Base-by-base conservation (phyloP, 2,888 invertebrate genomes). In the Euzophera pinguis region DNA sequence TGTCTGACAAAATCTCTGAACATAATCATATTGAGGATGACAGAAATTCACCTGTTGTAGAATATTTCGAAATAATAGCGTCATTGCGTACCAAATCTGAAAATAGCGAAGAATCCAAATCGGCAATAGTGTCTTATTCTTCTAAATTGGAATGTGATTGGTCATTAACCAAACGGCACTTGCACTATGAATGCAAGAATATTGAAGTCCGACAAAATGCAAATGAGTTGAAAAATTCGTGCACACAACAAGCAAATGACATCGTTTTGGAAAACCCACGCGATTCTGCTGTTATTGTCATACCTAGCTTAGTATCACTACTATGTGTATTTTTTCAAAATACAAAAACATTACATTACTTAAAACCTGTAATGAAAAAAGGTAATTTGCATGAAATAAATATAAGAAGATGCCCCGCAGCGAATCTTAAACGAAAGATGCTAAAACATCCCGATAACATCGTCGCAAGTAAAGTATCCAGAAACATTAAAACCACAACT, bases 41-140 rank as follows among this genome's bases (percentile, higher is more conserved):
- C 35, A 67, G 61, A 53, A 73, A 57, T 56, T 82, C 82, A 10
- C 82, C 83, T 9, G 79, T 81, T 1, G 78, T 81, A 61, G 71
- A 73, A 53, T 63, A 67, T 22, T 75, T 65, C 57, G 77, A 81
- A 29, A 55, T 62, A 3, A 68, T 82, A 50, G 70, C 60, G 17
- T 54, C 61, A 37, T 48, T 69, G 9, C 39, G 60, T 12, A 53
- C 52, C 54, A 38, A 41, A 22, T 14, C 51, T 10, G 41, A 5
- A 14, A 37, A 43, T 27, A 10, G 45, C 17, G 8, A 29, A 34
- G n/a, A n/a, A n/a, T n/a, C n/a, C n/a, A 12, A 32, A 53, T 27
- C 29, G 0, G 27, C 4, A 32, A 29, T 45, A 3, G 16, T 2
- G 4, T 10, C 35, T 13, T 12, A n/a, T 16, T 0, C 13, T 13